Evolutionary conservation across 2,113 vertebrate genomes (phyloP).

Genomic region (Grallaria varia): DNA sequence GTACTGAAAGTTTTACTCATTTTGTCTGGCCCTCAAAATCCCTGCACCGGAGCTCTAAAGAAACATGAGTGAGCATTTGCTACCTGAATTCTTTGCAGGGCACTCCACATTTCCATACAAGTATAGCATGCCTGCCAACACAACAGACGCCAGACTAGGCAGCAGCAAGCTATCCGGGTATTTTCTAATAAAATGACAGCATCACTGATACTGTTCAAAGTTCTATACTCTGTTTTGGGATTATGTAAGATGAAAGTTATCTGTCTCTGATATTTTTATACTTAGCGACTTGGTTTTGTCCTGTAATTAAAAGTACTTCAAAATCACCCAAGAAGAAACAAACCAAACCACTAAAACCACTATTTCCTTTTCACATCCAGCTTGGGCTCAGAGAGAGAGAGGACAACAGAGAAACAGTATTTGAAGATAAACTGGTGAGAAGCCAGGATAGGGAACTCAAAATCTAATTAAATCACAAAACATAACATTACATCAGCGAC

Average conservation of each 20-base stretch:
- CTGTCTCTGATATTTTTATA: background rate
- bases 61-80: background rate
- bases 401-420: background rate
- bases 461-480: background rate
- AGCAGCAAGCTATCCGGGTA: background rate
- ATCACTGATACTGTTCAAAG: background rate
- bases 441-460: background rate
- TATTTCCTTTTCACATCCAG: background rate
- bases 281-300: background rate
- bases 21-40: background rate
- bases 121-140: accelerated
- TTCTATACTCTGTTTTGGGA: background rate
- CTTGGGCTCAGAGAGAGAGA: background rate
- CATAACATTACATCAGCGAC: background rate
- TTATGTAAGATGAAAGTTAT: background rate
- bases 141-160: background rate
- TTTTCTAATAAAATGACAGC: background rate
- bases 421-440: background rate
- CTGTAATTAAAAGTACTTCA: background rate
- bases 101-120: background rate
- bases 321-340: background rate
- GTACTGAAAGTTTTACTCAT: background rate
- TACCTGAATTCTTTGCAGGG: background rate
- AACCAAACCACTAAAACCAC: background rate
- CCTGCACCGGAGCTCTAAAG: background rate